Evolutionary conservation across 2,797 vertebrate genomes (phyloP).

Genomic region (Acanthurus lineatus): DNA sequence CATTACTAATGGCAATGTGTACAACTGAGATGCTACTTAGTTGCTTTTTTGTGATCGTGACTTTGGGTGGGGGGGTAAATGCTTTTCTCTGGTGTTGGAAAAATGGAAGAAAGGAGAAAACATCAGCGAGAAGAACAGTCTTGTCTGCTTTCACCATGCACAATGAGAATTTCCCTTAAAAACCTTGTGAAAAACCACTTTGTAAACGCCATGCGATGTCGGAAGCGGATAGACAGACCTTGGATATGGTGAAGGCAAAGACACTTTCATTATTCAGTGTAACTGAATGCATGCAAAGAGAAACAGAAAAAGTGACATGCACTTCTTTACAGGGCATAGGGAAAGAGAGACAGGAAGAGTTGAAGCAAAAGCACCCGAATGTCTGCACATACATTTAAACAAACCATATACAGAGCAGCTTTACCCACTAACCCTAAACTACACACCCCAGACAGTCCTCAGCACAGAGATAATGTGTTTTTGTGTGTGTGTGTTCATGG

Average conservation of each 20-base stretch:
- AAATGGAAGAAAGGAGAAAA: slow-evolving; percentile 19
- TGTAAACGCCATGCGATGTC: slow-evolving; percentile 21
- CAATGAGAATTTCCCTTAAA: slow-evolving; percentile 21
- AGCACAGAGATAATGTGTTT: slow-evolving; percentile 40
- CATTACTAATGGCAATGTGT: slow-evolving; percentile 26
- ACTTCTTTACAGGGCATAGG: slow-evolving; percentile 31
- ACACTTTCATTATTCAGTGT: slow-evolving; percentile 38
- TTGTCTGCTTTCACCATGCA: background rate
- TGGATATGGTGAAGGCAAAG: slow-evolving; percentile 14
- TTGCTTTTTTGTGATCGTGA: slow-evolving; percentile 25
- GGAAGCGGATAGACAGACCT: slow-evolving; percentile 43
- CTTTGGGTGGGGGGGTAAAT: background rate
- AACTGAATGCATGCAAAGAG: slow-evolving; percentile 47
- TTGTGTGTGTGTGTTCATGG: slow-evolving; percentile 31
- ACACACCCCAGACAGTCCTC: slow-evolving; percentile 54
- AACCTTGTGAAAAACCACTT: slow-evolving; percentile 11
- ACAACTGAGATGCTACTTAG: slow-evolving; percentile 17
- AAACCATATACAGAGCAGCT: slow-evolving; percentile 74
- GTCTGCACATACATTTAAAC: slow-evolving; percentile 3
- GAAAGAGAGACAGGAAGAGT: slow-evolving; percentile 14
- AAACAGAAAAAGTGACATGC: slow-evolving; percentile 24
- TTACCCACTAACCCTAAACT: slow-evolving; percentile 65
- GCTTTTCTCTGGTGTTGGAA: slow-evolving; percentile 11
- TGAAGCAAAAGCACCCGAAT: slow-evolving; percentile 18
- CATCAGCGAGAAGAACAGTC: background rate